These are phyloP conservation scores for Centropus unirufus DNA, from an alignment of 2,113 vertebrate genomes.

Conservation along the genomic window DNA sequence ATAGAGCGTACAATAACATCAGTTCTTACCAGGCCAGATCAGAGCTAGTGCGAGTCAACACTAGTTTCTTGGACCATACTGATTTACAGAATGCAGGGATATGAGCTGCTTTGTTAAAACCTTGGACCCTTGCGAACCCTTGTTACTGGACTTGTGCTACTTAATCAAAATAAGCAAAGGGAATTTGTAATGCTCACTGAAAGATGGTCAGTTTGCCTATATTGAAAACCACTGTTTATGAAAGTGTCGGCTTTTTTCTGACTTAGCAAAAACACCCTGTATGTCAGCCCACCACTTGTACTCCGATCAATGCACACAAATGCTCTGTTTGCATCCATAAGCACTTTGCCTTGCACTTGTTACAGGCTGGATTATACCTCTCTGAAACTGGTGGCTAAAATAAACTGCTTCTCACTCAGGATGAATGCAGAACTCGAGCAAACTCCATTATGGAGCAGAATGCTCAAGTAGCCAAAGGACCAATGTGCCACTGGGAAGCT, in stretches of 20 bases:
- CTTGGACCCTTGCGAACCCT: neutral
- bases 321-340: neutral
- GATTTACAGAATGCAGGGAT: neutral
- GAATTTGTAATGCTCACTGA: neutral
- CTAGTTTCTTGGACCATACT: neutral
- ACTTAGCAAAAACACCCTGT: neutral
- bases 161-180: neutral
- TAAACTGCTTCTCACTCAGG: neutral
- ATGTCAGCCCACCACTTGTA: neutral
- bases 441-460: neutral
- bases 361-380: neutral
- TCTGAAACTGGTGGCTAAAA: neutral
- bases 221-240: neutral
- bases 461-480: neutral
- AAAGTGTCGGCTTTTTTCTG: neutral
- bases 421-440: neutral
- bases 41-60: neutral
- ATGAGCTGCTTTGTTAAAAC: neutral
- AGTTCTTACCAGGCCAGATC: neutral
- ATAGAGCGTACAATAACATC: neutral
- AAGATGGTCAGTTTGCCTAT: neutral
- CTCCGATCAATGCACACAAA: neutral
- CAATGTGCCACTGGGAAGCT: neutral
- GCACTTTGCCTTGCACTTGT: neutral
- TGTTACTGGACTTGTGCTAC: neutral